Conservation (phyloP, 2,113 vertebrate species). For the Pipra filicauda region DNA sequence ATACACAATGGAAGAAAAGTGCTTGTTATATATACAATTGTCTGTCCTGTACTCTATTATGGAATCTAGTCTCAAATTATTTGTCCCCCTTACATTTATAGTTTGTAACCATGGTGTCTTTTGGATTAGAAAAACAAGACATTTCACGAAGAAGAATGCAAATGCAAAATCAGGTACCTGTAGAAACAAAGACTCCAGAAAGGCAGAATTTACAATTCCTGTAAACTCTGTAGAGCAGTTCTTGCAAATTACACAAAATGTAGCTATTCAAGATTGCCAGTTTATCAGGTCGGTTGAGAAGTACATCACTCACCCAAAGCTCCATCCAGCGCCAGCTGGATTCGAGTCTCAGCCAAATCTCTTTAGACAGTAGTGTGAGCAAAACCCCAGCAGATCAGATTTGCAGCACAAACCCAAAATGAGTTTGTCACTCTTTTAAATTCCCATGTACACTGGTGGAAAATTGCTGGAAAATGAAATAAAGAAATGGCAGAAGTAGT, state of each 20-base stretch:
- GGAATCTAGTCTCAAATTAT: background rate
- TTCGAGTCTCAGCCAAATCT: background rate
- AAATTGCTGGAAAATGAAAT: slow-evolving; percentile 40
- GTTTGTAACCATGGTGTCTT: background rate
- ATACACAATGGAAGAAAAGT: background rate
- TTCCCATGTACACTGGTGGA: background rate
- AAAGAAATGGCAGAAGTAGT: slow-evolving; percentile 41
- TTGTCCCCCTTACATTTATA: background rate
- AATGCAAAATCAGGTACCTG: background rate
- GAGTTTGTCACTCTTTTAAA: slow-evolving; percentile 56
- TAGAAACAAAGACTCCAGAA: background rate
- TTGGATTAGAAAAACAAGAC: background rate
- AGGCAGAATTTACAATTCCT: background rate
- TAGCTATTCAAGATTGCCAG: background rate
- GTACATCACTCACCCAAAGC: background rate
- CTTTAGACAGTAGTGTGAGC: background rate
- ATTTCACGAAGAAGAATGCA: background rate
- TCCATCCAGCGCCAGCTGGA: background rate
- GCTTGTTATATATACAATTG: background rate
- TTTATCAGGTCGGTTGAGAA: background rate
- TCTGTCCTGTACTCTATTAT: background rate
- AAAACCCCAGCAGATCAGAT: background rate
- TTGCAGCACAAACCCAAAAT: slow-evolving; percentile 27
- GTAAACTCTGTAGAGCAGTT: background rate
- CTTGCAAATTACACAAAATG: background rate